These are phyloP conservation scores for Sebastes melanostomus DNA, from an alignment of 2,797 vertebrate genomes.

Conservation along the genomic window DNA sequence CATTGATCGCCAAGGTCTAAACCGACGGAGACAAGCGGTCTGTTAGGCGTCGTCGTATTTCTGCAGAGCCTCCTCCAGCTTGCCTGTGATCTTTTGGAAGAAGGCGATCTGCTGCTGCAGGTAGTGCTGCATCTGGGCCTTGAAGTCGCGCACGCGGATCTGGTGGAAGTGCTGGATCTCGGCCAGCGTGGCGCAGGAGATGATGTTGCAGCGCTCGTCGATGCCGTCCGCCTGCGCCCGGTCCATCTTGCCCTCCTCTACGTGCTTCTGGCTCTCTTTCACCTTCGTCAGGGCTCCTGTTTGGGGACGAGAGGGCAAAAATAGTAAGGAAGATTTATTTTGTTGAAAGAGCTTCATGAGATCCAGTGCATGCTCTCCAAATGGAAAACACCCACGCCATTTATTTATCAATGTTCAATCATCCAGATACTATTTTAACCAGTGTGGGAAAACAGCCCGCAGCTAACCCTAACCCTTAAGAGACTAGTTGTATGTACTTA, in stretches of 20 bases:
- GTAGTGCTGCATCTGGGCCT: conserved; percentile 96
- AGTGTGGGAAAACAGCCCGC: not conserved
- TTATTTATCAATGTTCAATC: not conserved
- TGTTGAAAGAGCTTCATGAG: not conserved
- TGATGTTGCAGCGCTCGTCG: conserved; percentile 96
- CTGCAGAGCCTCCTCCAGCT: conserved; percentile 94
- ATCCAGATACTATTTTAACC: not conserved
- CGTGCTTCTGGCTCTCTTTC: conserved; percentile 95
- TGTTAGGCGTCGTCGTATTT: conserved; percentile 92
- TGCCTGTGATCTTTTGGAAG: conserved; percentile 96
- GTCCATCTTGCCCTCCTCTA: conserved; percentile 98
- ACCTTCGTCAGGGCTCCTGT: conserved; percentile 98
- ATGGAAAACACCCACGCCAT: not conserved
- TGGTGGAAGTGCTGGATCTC: conserved; percentile 99
- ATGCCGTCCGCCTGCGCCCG: conserved; percentile 90
- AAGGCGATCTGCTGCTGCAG: conserved; percentile 95
- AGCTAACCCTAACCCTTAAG: not conserved
- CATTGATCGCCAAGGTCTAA: conserved; percentile 11
- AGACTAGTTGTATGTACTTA: not conserved
- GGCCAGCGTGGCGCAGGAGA: conserved; percentile 94
- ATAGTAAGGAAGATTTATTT: not conserved
- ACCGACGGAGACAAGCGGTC: not conserved
- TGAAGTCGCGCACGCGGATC: conserved; percentile 95
- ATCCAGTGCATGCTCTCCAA: not conserved
- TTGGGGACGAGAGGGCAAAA: conserved; percentile 18